A percentile compares a stretch with the other conserved stretches of the same genome.
These are phyloP conservation scores for Phalanger gymnotis DNA, from an alignment of 2,797 vertebrate species.

Conservation along the genomic window DNA sequence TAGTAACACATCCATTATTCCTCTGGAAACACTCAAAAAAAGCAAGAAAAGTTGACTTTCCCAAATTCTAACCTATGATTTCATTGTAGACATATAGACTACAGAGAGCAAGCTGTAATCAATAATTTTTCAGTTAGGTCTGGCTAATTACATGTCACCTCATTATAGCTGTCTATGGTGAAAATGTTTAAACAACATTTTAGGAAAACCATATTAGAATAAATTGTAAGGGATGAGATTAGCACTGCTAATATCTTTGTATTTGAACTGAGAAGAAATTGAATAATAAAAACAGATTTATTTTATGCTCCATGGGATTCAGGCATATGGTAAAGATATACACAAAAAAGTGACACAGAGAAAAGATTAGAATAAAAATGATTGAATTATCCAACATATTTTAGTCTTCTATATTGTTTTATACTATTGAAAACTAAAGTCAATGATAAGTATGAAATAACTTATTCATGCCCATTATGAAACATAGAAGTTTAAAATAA, in stretches of 20 bases:
- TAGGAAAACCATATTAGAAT: not conserved
- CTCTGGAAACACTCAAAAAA: not conserved
- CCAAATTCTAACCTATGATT: slow-evolving; percentile 30
- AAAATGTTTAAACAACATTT: not conserved
- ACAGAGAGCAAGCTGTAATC: not conserved
- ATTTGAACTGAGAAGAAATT: not conserved
- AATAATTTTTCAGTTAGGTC: slow-evolving; percentile 1
- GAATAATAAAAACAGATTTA: not conserved
- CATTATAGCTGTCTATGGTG: not conserved
- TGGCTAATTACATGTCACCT: not conserved
- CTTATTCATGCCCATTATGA: not conserved
- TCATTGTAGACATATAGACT: not conserved
- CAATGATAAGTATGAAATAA: not conserved
- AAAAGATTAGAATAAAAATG: slow-evolving; percentile 13
- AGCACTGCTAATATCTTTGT: not conserved
- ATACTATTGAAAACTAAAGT: not conserved
- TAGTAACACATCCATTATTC: not conserved
- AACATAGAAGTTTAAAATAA: not conserved
- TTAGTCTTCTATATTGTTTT: not conserved
- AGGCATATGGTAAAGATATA: not conserved
- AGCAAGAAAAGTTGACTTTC: not conserved
- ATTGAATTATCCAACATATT: not conserved
- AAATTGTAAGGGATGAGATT: not conserved
- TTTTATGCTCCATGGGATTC: not conserved
- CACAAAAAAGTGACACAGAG: not conserved